These are phyloP conservation scores for Syrrhaptes paradoxus DNA, from an alignment of 2,113 vertebrate species.

Conservation along the genomic window DNA sequence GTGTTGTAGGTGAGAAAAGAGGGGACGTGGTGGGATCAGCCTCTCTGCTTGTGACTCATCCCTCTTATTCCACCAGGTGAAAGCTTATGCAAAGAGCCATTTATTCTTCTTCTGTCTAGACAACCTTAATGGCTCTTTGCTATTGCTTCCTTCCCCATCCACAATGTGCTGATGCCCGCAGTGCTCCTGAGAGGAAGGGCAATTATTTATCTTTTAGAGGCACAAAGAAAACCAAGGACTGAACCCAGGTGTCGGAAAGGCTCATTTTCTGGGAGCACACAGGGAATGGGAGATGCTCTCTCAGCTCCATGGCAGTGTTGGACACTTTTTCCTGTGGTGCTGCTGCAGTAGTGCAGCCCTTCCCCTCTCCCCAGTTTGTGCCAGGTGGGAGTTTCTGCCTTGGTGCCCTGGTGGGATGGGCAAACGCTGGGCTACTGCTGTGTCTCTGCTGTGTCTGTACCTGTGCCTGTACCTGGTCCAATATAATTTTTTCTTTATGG, in stretches of 20 bases:
- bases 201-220: neutral
- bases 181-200: neutral
- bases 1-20: neutral
- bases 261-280: neutral
- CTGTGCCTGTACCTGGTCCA: neutral
- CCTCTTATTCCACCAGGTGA: neutral
- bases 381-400: neutral
- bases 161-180: neutral
- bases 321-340: neutral
- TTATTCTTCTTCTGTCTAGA: neutral
- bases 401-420: neutral
- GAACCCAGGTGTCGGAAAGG: neutral
- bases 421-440: neutral
- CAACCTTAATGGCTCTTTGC: neutral
- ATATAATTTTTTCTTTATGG: neutral
- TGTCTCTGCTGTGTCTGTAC: neutral
- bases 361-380: neutral
- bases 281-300: neutral
- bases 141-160: neutral
- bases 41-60: neutral
- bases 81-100: neutral
- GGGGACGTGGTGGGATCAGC: accelerated
- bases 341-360: neutral
- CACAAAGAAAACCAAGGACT: neutral
- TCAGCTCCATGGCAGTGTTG: neutral